A percentile compares a stretch with the other conserved stretches of the same genome.
Conservation (phyloP, 1,140 invertebrate species). For the Diuraphis noxia region DNA sequence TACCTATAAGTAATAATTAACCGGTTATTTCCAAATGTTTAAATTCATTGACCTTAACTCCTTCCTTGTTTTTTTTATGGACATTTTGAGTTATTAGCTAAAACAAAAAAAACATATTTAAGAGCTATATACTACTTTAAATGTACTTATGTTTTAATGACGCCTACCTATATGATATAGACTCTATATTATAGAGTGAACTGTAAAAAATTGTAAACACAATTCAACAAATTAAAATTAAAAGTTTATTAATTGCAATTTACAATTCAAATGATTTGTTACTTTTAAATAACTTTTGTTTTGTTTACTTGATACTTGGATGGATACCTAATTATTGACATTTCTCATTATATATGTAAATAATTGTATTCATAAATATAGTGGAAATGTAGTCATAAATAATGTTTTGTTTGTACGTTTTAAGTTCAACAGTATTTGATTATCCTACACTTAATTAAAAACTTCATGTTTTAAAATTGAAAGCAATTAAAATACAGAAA, state of each 20-base stretch:
- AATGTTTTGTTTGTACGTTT: background rate
- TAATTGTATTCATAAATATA: background rate
- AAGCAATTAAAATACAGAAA: no score
- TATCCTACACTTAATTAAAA: background rate
- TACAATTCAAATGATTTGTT: background rate
- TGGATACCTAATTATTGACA: background rate
- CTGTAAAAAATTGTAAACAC: background rate
- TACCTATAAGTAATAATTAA: background rate
- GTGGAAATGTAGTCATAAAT: background rate
- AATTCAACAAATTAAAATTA: no score
- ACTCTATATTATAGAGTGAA: no score
- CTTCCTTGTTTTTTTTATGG: background rate
- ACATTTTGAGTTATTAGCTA: background rate
- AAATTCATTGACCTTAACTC: background rate
- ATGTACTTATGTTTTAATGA: background rate
- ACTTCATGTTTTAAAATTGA: no score
- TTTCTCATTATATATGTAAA: background rate
- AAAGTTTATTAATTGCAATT: background rate
- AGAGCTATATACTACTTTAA: background rate
- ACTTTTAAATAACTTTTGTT: background rate
- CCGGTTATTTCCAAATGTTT: background rate
- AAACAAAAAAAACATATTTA: background rate
- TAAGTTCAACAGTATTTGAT: background rate
- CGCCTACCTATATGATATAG: no score
- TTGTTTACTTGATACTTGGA: background rate